Evolutionary conservation across 2,797 vertebrate species (phyloP).

Genomic region (Amblyopsis hoosieri): DNA sequence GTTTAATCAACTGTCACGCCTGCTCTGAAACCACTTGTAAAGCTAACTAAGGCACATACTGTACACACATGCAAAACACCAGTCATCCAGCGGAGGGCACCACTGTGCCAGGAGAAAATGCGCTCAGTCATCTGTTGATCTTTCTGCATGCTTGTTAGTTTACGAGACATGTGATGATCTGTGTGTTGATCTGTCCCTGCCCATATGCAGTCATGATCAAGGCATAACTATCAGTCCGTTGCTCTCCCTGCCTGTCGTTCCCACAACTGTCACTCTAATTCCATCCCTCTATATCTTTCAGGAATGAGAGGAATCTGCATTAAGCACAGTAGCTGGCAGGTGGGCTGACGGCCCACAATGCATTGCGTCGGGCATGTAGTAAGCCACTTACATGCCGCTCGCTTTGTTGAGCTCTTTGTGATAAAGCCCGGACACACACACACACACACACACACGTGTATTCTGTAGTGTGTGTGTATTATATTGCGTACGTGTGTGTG

Average conservation of each 20-base stretch:
- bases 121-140: slow-evolving; percentile 43
- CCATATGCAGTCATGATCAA: too few species aligned
- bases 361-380: slow-evolving; percentile 38
- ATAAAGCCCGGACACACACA: slow-evolving; percentile 10
- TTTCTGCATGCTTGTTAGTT: neutral
- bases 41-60: neutral
- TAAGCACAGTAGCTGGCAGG: slow-evolving; percentile 71
- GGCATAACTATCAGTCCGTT: too few species aligned
- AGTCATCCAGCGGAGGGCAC: slow-evolving; percentile 66
- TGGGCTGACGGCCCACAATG: slow-evolving; percentile 58
- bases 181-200: neutral
- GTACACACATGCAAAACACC: neutral
- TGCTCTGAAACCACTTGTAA: too few species aligned
- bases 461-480: neutral
- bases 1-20: too few species aligned
- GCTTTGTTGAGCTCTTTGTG: slow-evolving; percentile 45
- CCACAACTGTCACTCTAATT: slow-evolving; percentile 13
- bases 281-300: slow-evolving; percentile 18
- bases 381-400: slow-evolving; percentile 10
- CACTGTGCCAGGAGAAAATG: slow-evolving; percentile 27
- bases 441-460: neutral
- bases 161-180: neutral
- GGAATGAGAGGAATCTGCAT: slow-evolving; percentile 78
- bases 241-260: neutral
- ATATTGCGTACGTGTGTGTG: neutral